Conservation (phyloP, 2,797 vertebrate species). For the Remorina albescens region DNA sequence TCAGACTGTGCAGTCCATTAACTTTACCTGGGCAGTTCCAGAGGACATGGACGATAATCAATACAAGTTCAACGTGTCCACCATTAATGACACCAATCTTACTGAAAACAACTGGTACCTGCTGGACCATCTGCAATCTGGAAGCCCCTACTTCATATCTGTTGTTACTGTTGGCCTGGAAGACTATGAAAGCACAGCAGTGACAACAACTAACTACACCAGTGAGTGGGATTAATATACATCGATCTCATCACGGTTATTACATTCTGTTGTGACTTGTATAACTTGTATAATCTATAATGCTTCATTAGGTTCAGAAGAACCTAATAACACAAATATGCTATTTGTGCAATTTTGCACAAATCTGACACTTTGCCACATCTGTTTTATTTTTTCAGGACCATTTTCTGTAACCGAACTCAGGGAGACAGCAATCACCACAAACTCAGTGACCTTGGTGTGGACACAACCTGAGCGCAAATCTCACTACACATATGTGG, state of each 20-base stretch:
- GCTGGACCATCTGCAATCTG: conserved; percentile 47
- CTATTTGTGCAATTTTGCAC: not conserved
- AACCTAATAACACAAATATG: too few species aligned
- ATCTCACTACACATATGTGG: conserved; percentile 55
- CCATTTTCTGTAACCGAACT: conserved; percentile 64
- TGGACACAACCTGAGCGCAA: conserved; percentile 66
- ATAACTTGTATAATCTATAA: too few species aligned
- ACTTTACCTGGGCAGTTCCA: conserved; percentile 74
- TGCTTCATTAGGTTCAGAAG: not conserved
- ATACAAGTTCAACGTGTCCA: conserved; percentile 66
- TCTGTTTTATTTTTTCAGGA: conserved; percentile 60
- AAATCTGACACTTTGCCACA: not conserved
- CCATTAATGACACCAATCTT: rapidly evolving
- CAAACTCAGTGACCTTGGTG: conserved; percentile 60
- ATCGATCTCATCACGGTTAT: not conserved
- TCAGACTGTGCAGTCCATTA: conserved; percentile 62
- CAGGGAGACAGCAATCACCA: conserved; percentile 46
- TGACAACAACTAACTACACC: conserved; percentile 59
- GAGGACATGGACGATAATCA: conserved; percentile 52
- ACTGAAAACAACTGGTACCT: conserved; percentile 26
- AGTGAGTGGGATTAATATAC: conserved; percentile 68
- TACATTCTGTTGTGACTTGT: not conserved
- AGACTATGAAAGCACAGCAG: conserved; percentile 63
- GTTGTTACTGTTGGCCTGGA: conserved; percentile 66
- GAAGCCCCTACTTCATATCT: conserved; percentile 50